Conservation (phyloP, 2,797 vertebrate species). For the Myripristis jacobus region DNA sequence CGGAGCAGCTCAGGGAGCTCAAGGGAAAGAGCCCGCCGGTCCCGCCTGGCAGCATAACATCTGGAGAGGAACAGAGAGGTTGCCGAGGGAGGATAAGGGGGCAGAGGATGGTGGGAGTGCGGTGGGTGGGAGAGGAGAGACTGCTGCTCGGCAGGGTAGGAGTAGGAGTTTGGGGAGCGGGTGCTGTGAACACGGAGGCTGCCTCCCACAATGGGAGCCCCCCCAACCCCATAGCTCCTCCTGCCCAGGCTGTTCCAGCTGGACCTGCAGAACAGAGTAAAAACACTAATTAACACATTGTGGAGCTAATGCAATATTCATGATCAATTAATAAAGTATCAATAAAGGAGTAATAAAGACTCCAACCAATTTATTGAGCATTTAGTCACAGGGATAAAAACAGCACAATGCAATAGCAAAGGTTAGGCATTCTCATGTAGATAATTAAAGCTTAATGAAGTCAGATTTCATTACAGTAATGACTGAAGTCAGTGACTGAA, state of each 20-base stretch:
- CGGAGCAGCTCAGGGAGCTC: conserved; percentile 88
- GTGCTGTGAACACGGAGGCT: conserved; percentile 80
- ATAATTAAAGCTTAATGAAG: conserved; percentile 32
- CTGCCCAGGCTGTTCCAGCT: conserved; percentile 94
- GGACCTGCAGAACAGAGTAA: conserved; percentile 71
- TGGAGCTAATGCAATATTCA: not conserved
- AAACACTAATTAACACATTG: not conserved
- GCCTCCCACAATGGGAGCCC: conserved; percentile 76
- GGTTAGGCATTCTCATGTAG: not conserved
- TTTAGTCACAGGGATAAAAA: conserved; percentile 8
- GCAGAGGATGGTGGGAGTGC: conserved; percentile 68
- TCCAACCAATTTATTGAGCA: not conserved
- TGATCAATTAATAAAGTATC: not conserved
- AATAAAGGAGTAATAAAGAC: not conserved
- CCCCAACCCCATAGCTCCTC: conserved; percentile 67
- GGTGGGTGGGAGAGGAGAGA: conserved; percentile 86
- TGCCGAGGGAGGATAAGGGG: conserved; percentile 58
- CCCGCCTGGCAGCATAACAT: conserved; percentile 68
- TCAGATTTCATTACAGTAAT: conserved; percentile 23
- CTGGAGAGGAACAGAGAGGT: conserved; percentile 68
- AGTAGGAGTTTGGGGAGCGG: conserved; percentile 79
- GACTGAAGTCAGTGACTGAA: conserved; percentile 12
- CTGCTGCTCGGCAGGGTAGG: conserved; percentile 87
- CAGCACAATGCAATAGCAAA: conserved; percentile 16
- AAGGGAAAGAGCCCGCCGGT: conserved; percentile 91